Base-by-base conservation (phyloP, 2,888 invertebrate genomes). In the Thera obeliscata region DNA sequence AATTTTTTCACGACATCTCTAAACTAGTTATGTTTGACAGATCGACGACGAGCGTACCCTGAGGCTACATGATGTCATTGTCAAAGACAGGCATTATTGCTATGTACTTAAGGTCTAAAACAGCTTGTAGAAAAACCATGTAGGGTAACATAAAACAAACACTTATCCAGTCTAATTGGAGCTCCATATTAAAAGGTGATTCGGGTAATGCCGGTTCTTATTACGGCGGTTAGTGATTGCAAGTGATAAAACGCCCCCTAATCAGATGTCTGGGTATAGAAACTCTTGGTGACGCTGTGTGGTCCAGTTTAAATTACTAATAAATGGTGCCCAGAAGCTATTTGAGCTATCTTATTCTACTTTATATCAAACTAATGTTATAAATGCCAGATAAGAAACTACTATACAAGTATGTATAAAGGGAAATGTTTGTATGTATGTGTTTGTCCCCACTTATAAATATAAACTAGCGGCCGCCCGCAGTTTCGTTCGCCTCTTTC, bases 1-100 rank as follows among this genome's bases (percentile, higher is more conserved):
- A 52, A 55, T 64, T 74, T 73, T 71, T 72, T 73, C 58, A 61
- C 22, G 70, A 73, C 66, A 72, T 70, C 71, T 76, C 77, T 77
- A 72, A 78, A 78, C 76, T 77, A 74, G 78, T 78, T 65, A 67
- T 64, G 66, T 80, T 80, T 86, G 85, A 86, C 83, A 77, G 81
- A 85, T 85, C 80, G 77, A 64, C 78, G 76, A 74, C 75, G 74
- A 78, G 63, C 58, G 71, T 74, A 71, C 78, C 81, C 81, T 74
- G 71, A 64, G 77, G 80, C 80, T 71, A 79, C 76, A 50, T 71
- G 71, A 71, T 68, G 63, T 70, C 70, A 69, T 49, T 64, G 50
- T 54, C 46, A 54, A 22, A 38, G 22, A 46, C n/a, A 52, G 55
- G 43, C 55, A 35, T 49, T 65, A 58, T 50, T 2, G 8, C 0